A percentile compares a stretch with the other conserved stretches of the same genome.
These are phyloP conservation scores for Chydorus sphaericus DNA, from an alignment of 2,888 invertebrate genomes.

Conservation along the genomic window DNA sequence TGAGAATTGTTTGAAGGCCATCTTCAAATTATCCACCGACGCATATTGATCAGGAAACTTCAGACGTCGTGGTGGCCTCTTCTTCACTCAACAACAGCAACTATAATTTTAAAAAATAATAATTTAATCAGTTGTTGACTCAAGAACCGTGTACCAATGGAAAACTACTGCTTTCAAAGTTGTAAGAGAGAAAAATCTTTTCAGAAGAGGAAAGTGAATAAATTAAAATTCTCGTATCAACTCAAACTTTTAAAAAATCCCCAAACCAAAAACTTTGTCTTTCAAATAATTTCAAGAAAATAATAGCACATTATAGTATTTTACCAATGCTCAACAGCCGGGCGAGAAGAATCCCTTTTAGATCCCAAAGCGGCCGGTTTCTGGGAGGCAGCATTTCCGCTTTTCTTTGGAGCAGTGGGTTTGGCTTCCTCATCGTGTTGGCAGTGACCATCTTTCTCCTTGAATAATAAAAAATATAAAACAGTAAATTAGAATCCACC, in stretches of 20 bases:
- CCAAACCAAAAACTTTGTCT: conserved; percentile 17
- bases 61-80: conserved; percentile 30
- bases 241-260: conserved; percentile 25
- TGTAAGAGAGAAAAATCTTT: no score
- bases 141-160: no score
- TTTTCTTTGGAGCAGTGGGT: not conserved
- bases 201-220: no score
- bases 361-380: not conserved
- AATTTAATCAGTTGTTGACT: conserved; percentile 21
- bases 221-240: conserved; percentile 17
- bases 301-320: not conserved
- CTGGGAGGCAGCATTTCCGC: not conserved
- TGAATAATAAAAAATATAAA: not conserved
- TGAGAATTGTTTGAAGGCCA: conserved; percentile 11
- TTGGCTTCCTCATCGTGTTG: not conserved
- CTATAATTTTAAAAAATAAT: conserved; percentile 15
- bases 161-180: no score
- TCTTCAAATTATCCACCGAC: conserved; percentile 20
- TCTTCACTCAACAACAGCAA: conserved; percentile 30
- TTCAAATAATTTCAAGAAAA: not conserved
- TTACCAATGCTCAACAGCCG: conserved; percentile 16
- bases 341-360: conserved; percentile 7
- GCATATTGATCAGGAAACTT: conserved; percentile 29
- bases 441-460: not conserved
- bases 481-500: not conserved